A percentile compares a stretch with the other conserved stretches of the same genome.
Evolutionary conservation across 2,888 invertebrate genomes (phyloP).

Genomic region (Drosophila mayaguana): DNA sequence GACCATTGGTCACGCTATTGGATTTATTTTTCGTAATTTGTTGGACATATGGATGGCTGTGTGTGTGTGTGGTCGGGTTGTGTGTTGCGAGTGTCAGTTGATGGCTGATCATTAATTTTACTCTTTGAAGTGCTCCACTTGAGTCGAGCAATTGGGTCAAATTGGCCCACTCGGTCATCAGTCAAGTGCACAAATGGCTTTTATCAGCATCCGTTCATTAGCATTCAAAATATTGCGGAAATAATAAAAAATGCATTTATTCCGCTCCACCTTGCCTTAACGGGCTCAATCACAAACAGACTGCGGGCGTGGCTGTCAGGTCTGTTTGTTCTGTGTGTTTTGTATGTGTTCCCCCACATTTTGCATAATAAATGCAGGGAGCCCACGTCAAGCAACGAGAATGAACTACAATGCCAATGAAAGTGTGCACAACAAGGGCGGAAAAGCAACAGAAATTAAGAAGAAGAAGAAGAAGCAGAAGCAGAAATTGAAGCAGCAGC

Average conservation of each 20-base stretch:
- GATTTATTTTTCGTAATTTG: conserved; percentile 25
- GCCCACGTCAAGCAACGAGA: conserved; percentile 42
- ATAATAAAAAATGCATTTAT: conserved; percentile 57
- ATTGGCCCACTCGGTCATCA: conserved; percentile 19
- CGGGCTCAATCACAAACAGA: conserved; percentile 40
- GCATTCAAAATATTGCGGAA: conserved; percentile 58
- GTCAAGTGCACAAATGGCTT: conserved; percentile 33
- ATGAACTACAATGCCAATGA: conserved; percentile 41
- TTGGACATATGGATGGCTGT: conserved; percentile 22
- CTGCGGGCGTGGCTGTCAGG: conserved; percentile 8
- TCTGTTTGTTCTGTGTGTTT: conserved; percentile 51
- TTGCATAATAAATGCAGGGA: conserved; percentile 75
- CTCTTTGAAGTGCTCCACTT: conserved; percentile 28
- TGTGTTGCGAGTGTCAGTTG: conserved; percentile 45
- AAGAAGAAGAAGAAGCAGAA: background rate
- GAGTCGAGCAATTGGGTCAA: conserved; percentile 30
- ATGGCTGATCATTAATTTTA: conserved; percentile 62
- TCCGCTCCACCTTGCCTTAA: conserved; percentile 20
- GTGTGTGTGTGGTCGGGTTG: conserved; percentile 17
- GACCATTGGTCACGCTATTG: conserved; percentile 50
- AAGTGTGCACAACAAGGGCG: conserved; percentile 35
- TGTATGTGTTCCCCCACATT: conserved; percentile 62
- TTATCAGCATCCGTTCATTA: conserved; percentile 42
- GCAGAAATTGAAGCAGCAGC: background rate
- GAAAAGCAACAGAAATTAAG: conserved; percentile 13